Conservation (phyloP, 2,113 vertebrate species). For the Pollachius pollachius region DNA sequence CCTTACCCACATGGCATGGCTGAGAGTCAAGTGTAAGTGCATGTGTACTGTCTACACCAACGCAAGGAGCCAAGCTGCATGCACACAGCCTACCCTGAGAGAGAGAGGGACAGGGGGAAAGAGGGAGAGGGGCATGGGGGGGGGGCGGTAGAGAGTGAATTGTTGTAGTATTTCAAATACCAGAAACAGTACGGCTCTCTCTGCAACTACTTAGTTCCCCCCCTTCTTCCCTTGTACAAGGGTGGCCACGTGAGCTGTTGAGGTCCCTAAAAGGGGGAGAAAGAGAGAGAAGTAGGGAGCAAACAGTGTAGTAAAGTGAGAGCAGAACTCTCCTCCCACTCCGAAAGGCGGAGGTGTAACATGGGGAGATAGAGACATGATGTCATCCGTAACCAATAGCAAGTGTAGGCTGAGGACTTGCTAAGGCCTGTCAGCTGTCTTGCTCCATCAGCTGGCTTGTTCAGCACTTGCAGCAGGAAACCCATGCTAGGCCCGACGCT, state of each 20-base stretch:
- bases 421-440: constrained; percentile 68
- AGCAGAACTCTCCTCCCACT: constrained; percentile 35
- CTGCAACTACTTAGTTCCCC: constrained; percentile 30
- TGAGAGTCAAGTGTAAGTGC: constrained; percentile 16
- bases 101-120: background rate
- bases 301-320: constrained; percentile 22
- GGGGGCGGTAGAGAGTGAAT: background rate
- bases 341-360: constrained; percentile 62
- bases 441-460: constrained; percentile 43
- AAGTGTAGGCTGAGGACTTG: constrained; percentile 54
- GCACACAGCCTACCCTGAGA: background rate
- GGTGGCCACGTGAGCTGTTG: constrained; percentile 41
- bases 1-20: constrained; percentile 10
- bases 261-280: constrained; percentile 60
- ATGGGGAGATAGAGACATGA: constrained; percentile 68
- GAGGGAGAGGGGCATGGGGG: background rate
- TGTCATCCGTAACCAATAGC: constrained; percentile 75
- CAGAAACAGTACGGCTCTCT: constrained; percentile 14
- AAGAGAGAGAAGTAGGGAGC: background rate
- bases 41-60: constrained; percentile 18
- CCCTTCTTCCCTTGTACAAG: constrained; percentile 28
- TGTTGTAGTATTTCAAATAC: background rate
- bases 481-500: constrained; percentile 22
- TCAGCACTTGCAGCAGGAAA: constrained; percentile 28
- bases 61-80: constrained; percentile 2